Evolutionary conservation across 2,888 invertebrate species (phyloP).

Genomic region (Hemaris fuciformis): DNA sequence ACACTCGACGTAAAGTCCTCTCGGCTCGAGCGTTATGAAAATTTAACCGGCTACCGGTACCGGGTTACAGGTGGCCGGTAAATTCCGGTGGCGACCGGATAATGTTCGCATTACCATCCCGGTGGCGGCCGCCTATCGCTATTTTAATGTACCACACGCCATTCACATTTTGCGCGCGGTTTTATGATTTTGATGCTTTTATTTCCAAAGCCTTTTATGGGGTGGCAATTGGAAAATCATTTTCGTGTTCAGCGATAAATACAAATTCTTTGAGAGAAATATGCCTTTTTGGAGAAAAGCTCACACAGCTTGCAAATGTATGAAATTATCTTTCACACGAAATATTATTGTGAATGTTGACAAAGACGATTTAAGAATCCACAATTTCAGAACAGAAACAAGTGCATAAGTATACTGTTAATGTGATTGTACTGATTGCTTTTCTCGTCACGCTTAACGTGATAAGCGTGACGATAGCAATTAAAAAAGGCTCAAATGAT

Average conservation of each 20-base stretch:
- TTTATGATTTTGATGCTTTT: background rate
- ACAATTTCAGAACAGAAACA: too few species aligned
- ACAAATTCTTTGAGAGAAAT: background rate
- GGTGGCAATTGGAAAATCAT: background rate
- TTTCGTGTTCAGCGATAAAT: too few species aligned
- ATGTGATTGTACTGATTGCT: too few species aligned
- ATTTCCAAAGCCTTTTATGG: background rate
- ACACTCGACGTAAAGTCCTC: slow-evolving; percentile 48
- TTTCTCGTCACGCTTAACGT: too few species aligned
- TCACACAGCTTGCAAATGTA: too few species aligned
- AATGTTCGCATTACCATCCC: slow-evolving; percentile 41
- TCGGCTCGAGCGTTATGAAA: slow-evolving; percentile 54
- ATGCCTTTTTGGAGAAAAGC: background rate
- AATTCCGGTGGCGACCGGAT: slow-evolving; percentile 53
- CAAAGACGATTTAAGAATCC: too few species aligned
- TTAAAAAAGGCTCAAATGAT: too few species aligned
- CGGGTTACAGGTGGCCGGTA: slow-evolving; percentile 69
- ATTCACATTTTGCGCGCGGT: slow-evolving; percentile 24
- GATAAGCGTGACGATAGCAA: too few species aligned
- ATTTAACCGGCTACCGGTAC: slow-evolving; percentile 48
- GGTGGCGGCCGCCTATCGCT: slow-evolving; percentile 26
- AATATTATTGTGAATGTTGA: too few species aligned
- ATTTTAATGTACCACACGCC: slow-evolving; percentile 35
- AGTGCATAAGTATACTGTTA: too few species aligned
- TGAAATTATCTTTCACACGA: background rate